A percentile compares a stretch with the other conserved stretches of the same genome.
These are phyloP conservation scores for Propithecus deckenii DNA, from an alignment of 2,797 vertebrate genomes.

Conservation along the genomic window DNA sequence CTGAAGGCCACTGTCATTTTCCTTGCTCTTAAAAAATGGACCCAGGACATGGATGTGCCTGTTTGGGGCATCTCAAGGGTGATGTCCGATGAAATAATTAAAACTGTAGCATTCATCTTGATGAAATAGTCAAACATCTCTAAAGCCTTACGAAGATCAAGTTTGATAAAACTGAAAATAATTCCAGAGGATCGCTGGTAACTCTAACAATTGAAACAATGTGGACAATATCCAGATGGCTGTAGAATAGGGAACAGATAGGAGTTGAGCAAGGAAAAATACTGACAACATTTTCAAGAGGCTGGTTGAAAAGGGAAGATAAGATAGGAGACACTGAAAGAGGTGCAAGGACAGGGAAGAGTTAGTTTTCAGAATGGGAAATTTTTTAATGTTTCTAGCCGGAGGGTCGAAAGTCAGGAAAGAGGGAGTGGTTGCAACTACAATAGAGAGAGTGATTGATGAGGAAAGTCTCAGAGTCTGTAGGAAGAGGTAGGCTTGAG, in stretches of 20 bases:
- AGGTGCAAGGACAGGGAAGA: background rate
- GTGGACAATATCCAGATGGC: background rate
- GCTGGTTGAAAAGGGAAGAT: background rate
- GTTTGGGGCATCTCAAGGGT: background rate
- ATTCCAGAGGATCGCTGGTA: background rate
- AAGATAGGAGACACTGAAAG: background rate
- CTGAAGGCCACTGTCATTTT: background rate
- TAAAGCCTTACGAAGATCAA: background rate
- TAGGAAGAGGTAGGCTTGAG: background rate
- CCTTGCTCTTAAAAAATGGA: background rate
- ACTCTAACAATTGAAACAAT: background rate
- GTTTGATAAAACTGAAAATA: background rate
- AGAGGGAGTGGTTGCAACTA: background rate
- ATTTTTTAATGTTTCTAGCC: background rate
- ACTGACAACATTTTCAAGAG: background rate
- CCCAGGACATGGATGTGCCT: background rate
- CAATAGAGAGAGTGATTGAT: background rate
- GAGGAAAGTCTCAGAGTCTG: background rate
- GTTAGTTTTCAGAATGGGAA: background rate
- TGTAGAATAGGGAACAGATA: background rate
- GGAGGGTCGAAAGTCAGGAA: background rate
- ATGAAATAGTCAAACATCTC: background rate
- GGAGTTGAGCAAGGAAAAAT: background rate
- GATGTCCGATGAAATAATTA: background rate
- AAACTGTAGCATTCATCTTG: background rate